Percentiles rank a stretch among this genome's conserved stretches.
These are phyloP conservation scores for Knipowitschia caucasica DNA, from an alignment of 2,797 vertebrate species.

Conservation along the genomic window DNA sequence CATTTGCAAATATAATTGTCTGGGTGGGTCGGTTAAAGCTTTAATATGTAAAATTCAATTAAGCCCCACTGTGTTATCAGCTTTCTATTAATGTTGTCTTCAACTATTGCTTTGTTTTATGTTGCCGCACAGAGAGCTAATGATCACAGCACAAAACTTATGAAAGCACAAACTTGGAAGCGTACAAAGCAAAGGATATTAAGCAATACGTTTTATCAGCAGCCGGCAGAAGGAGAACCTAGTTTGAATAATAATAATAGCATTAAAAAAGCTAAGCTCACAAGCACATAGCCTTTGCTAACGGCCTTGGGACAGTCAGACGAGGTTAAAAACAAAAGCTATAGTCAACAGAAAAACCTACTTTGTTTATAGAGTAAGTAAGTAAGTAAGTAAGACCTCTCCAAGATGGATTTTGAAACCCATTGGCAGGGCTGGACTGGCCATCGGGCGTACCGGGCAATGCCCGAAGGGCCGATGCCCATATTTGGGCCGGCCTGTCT, in stretches of 20 bases:
- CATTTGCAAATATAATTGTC: slow-evolving; percentile 28
- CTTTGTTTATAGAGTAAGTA: too few species aligned
- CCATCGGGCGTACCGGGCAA: too few species aligned
- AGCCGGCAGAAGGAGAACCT: neutral
- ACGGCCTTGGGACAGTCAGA: neutral
- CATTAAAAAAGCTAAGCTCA: neutral
- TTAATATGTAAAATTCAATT: slow-evolving; percentile 50
- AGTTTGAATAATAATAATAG: neutral
- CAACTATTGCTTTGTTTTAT: slow-evolving; percentile 19
- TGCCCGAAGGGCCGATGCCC: too few species aligned
- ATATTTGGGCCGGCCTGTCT: too few species aligned
- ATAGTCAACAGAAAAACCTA: too few species aligned
- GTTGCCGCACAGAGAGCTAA: slow-evolving; percentile 3
- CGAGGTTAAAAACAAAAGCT: neutral
- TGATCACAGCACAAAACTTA: slow-evolving; percentile 16
- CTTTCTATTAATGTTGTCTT: slow-evolving; percentile 34
- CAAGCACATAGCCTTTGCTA: neutral
- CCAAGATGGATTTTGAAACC: too few species aligned
- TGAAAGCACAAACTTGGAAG: slow-evolving; percentile 5
- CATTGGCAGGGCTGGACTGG: too few species aligned
- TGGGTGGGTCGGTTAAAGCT: slow-evolving; percentile 27
- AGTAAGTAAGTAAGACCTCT: neutral
- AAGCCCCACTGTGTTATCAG: slow-evolving; percentile 35
- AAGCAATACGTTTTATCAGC: neutral
- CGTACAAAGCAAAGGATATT: neutral